phyloP scores from a whole-genome alignment of 2,888 invertebrate genomes.

The Meloe dianella region DNA sequence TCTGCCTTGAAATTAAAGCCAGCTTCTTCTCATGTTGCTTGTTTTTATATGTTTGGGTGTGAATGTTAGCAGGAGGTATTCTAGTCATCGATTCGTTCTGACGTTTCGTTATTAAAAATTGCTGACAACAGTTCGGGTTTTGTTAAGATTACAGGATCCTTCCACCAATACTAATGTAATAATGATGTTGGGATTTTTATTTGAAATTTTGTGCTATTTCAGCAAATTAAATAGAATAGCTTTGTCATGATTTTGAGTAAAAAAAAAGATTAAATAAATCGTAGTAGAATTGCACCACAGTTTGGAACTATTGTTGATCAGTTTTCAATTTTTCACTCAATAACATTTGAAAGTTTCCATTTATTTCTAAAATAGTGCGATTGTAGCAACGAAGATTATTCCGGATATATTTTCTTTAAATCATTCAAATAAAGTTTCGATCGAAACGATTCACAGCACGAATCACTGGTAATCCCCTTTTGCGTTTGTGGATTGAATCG shows the following conservation, averaged over 20 bases:
- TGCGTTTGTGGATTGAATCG: not conserved
- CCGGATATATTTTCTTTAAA: slow-evolving; percentile 29
- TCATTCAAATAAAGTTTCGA: slow-evolving; percentile 27
- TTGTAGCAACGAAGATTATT: slow-evolving; percentile 30
- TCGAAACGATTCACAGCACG: slow-evolving; percentile 19
- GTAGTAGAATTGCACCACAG: slow-evolving; percentile 16
- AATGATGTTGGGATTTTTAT: not conserved
- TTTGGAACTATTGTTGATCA: slow-evolving; percentile 45
- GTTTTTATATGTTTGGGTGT: not conserved
- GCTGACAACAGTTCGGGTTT: slow-evolving; percentile 7
- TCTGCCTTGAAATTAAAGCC: slow-evolving; percentile 30
- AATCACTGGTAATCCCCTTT: slow-evolving; percentile 23
- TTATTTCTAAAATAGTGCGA: slow-evolving; percentile 41
- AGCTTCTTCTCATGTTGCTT: slow-evolving; percentile 16
- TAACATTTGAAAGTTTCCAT: slow-evolving; percentile 41
- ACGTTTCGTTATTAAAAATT: slow-evolving; percentile 16
- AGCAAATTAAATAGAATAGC: not conserved
- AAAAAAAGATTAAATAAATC: not conserved
- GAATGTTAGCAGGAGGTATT: not conserved
- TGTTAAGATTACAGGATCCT: not conserved
- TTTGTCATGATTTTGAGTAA: not conserved
- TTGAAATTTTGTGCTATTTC: not conserved
- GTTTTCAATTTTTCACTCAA: slow-evolving; percentile 48
- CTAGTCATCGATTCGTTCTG: slow-evolving; percentile 7
- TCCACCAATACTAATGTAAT: not conserved